Evolutionary conservation across 2,888 invertebrate species (phyloP), one percentile per base, ranked within the genome.

Genomic region (Liodrosophila aerea): DNA sequence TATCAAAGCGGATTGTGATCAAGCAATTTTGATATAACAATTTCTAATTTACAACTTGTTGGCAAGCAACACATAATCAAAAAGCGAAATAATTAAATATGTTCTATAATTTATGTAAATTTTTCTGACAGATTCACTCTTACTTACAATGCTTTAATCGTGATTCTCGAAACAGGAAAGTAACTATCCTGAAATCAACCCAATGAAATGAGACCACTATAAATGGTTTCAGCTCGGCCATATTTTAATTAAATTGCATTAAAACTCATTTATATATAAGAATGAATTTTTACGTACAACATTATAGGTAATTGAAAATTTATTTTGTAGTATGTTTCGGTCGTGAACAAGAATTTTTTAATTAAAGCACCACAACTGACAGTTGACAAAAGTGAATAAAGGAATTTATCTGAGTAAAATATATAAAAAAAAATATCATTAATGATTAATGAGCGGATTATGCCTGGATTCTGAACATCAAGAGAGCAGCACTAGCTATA

Each of bases 341-440:
- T 5, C 7, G 22, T 5, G 22, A 13, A 34, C 31, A 63, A 12
- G 45, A 43, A 60, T 47, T 59, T 60, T 81, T 66, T 82, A 78
- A 76, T 74, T 82, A 76, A 71, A 54, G 52, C 61, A 33, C 56
- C 57, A 47, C 60, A 52, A 41, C 27, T 46, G 67, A 63, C 66
- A 82, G 43, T 44, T 49, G 39, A 39, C 54, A 53, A 43, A 51
- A 27, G 12, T 40, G 13, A 15, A 58, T 7, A 36, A 41, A 43
- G 12, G 33, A 57, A 53, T 61, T 66, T 52, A 22, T n/a, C 16
- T 12, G 31, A 9, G 7, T 34, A 22, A 31, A 44, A 45, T 41
- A 31, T 49, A 52, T 39, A 33, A 37, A 61, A 61, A 57, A 59
- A 46, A 7, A 52, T 54, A 18, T 15, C 59, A 72, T 57, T 56